Base-by-base conservation (phyloP, 2,797 vertebrate species). In the Eleutherodactylus coqui region DNA sequence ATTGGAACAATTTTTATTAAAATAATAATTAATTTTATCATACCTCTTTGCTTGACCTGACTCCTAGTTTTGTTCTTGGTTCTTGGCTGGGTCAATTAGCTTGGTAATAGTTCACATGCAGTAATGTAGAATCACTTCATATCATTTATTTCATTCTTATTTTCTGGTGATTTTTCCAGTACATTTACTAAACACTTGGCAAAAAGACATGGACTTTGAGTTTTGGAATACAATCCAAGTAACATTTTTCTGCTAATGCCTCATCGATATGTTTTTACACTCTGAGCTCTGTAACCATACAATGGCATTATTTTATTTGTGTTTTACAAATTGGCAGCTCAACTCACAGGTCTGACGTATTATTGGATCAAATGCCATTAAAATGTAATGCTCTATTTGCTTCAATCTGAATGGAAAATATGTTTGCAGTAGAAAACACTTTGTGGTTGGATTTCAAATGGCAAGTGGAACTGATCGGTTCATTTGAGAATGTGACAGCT, bases 321-420 rank as follows among this genome's bases (percentile, higher is more conserved):
- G 16, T 78, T 78, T 3, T 90, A 88, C 86, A 92, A 92, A 92
- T 90, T 91, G 88, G 88, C 84, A 89, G 87, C 89, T 91, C 90
- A 91, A 88, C 89, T 91, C 88, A 89, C 80, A 91, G 89, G 88
- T 90, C 83, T 89, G 83, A 72, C 88, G 83, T 51, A 41, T 91
- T 91, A 91, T 69, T 75, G 90, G 90, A 91, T 92, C 89, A 92
- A 84, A 92, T 90, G 83, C 88, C 91, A 91, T 92, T 92, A 92
- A 90, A 91, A 90, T 88, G 75, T 75, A 85, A 90, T 0, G 87
- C 87, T 90, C 90, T 91, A 88, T 91, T 92, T 92, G 90, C 89
- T 88, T 79, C 91, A 77, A 29, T 85, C 49, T 86, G 89, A 91
- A 89, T 85, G 88, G 88, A 92, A 92, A 90, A 88, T 79, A 89